Conservation (phyloP, 2,888 invertebrate genomes). For the Lamellibrachia columna region DNA sequence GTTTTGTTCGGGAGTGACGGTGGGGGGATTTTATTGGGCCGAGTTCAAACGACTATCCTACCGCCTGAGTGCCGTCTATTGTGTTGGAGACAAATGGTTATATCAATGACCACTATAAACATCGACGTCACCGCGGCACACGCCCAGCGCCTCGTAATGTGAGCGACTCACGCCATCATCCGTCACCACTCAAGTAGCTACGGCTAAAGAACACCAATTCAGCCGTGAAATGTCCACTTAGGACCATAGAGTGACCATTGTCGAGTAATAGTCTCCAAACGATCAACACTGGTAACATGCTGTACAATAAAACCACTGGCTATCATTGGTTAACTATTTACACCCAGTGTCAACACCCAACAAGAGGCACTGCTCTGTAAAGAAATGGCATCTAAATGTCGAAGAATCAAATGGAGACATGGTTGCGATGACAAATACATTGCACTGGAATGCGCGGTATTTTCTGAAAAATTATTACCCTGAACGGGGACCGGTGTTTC, state of each 20-base stretch:
- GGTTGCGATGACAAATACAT: neutral
- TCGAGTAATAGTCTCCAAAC: neutral
- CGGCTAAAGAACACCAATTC: neutral
- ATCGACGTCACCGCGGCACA: neutral
- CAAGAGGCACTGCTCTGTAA: neutral
- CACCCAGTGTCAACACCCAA: neutral
- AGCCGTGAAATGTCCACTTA: slow-evolving; percentile 11
- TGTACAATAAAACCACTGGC: neutral
- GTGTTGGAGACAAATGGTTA: neutral
- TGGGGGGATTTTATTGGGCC: neutral
- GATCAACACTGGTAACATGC: neutral
- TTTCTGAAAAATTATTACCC: no score
- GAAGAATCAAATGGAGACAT: neutral
- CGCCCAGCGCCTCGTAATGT: neutral
- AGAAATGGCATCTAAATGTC: neutral
- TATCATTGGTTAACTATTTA: neutral
- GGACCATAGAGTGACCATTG: neutral
- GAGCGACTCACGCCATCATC: neutral
- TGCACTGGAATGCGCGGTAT: neutral
- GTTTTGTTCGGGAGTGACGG: neutral
- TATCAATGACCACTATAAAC: neutral
- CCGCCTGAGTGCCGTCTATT: neutral
- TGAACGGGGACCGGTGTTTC: no score
- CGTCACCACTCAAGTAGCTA: neutral
- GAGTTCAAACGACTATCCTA: neutral